Conservation (phyloP, 2,797 vertebrate genomes). For the Falco cherrug region DNA sequence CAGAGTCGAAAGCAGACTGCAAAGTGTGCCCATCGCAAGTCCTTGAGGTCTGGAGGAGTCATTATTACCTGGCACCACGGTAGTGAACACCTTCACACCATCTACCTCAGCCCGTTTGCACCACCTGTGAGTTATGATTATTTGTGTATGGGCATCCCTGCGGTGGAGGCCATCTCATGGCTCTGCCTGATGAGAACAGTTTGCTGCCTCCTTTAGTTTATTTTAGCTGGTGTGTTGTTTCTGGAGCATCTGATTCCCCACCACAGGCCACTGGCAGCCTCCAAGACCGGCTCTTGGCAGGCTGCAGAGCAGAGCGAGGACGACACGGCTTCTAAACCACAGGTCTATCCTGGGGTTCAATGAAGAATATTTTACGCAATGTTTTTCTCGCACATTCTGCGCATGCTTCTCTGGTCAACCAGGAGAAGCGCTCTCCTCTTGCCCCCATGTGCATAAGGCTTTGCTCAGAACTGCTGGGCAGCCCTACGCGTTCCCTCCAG, state of each 20-base stretch:
- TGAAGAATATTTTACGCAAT: too few relatives aligned
- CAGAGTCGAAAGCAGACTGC: accelerated
- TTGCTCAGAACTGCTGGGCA: background rate
- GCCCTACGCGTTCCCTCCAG: accelerated
- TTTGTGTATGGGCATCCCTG: accelerated
- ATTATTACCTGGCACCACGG: accelerated
- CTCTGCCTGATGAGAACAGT: accelerated
- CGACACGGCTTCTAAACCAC: background rate
- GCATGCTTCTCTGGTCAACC: too few relatives aligned
- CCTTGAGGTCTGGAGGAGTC: background rate
- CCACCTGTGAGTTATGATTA: accelerated
- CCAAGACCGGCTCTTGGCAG: too few relatives aligned
- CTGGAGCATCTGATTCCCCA: background rate
- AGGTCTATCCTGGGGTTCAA: background rate
- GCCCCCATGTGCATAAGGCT: background rate
- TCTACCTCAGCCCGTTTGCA: background rate
- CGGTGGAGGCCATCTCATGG: accelerated
- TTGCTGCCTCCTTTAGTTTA: background rate
- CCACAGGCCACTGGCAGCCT: background rate
- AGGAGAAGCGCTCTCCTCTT: background rate
- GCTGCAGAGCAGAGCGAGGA: background rate
- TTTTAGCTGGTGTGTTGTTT: background rate
- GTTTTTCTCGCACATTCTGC: background rate
- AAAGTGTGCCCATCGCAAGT: background rate
- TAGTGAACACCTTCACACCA: accelerated